Evolutionary conservation across 2,797 vertebrate genomes (phyloP), one percentile per base, ranked within the genome.

Genomic region (Remorina albescens): DNA sequence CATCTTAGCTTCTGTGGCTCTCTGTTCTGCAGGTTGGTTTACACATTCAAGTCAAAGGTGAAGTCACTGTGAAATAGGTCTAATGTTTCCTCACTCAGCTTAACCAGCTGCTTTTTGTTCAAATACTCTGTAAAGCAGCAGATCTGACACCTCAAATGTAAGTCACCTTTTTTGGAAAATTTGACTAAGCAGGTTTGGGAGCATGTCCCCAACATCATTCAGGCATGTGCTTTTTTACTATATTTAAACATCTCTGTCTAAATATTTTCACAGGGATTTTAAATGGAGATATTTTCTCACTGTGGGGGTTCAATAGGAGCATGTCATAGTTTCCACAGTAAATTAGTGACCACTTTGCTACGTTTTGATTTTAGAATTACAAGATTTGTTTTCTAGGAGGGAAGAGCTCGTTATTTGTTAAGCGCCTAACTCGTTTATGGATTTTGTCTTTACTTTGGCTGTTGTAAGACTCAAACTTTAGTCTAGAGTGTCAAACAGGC

Each of bases 21-120:
- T 98, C 76, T 96, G 96, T 85, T 69, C 93, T 23, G 91, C 96
- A 93, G 98, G 98, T 99, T 85, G 88, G 96, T 94, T 59, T 47
- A 65, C 16, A 58, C 10, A 11, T 37, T 3, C 1, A 36, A 36
- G 34, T 8, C 36, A 3, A 37, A 37, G 10, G 36, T 37, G 36
- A 37, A 11, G 36, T 12, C 36, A 37, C 36, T 11, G 68, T 70
- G 68, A 53, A 69, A 16, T 11, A 8, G 56, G 10, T 72, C 2
- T 50, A 39, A 53, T 36, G 5, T 10, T 53, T 25, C 5, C 61
- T 80, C 51, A 25, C 15, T 74, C 16, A 8, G 37, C 74, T 82
- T 86, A 88, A 90, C 68, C 74, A 46, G 63, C 28, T 80, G 42
- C 46, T 81, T 64, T 88, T 75, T 88, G 67, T 84, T 68, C 61